Base-by-base conservation (phyloP, 1,140 invertebrate species). In the Triops longicaudatus region DNA sequence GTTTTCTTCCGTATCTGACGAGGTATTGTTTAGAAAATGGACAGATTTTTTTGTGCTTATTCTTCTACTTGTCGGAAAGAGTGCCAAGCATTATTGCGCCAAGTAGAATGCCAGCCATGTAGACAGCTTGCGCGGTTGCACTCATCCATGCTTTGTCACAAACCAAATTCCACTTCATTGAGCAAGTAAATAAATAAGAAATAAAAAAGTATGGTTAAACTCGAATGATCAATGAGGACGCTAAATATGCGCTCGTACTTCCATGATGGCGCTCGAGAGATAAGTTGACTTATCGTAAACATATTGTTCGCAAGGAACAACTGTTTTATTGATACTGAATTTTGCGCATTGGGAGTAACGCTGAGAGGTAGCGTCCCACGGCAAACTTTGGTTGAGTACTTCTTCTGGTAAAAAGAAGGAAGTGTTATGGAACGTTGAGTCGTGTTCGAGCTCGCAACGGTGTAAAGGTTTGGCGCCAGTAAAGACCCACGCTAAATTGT, bases 21-120 rank as follows among this genome's bases (percentile, higher is more conserved):
- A n/a, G 17, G 17, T 17, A 17, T 22, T 6, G 14, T 22, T 63
- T 63, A 14, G 43, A 12, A 63, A 63, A 63, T 17, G 14, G 14
- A n/a, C 14, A 22, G 50, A 17, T 14, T 17, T 63, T 63, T 22
- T 9, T 22, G 6, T 63, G 43, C 1, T 63, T 17, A 63, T 63
- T 37, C 31, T 37, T 43, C 22, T 77, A 78, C 50, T 50, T 95
- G 83, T 96, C 93, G 1, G 93, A 92, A 73, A 95, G 83, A 79
- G 90, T 88, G n/a, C 93, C 92, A 82, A 95, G 92, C 43, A 91
- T 83, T 43, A 94, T 88, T 73, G 91, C 92, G 26, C 93, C 92
- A 79, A 93, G 79, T 81, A 94, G 88, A 72, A 93, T 91, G 77
- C 93, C 93, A 78, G 91, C 83, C 92, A 95, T 94, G 82, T 93